A percentile compares a stretch with the other conserved stretches of the same genome.
phyloP scores from a whole-genome alignment of 2,797 vertebrate species.

The Danio choprae region DNA sequence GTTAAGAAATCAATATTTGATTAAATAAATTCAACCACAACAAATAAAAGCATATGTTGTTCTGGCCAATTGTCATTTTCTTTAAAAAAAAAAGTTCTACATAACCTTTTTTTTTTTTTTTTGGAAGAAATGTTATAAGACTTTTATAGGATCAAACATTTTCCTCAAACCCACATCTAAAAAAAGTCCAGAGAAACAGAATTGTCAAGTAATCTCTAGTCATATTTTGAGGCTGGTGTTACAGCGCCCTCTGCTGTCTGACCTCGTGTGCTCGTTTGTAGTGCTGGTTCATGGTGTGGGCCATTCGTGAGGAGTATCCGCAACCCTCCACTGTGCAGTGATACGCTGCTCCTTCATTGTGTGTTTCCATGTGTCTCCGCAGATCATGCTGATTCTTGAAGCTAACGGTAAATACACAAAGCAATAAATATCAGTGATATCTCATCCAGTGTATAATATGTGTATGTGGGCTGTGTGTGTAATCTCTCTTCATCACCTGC shows the following conservation, averaged over 20 bases:
- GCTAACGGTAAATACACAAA: constrained; percentile 60
- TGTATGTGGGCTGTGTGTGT: too few species aligned
- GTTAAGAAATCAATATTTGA: too few species aligned
- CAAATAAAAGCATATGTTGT: too few species aligned
- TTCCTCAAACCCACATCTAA: background rate
- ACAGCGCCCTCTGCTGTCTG: constrained; percentile 54
- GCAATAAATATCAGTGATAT: background rate
- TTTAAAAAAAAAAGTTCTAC: too few species aligned
- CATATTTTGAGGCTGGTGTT: background rate
- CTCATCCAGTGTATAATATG: background rate
- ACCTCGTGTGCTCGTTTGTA: constrained; percentile 78
- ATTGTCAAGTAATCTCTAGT: too few species aligned
- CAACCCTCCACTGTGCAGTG: constrained; percentile 80
- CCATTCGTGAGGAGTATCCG: constrained; percentile 76
- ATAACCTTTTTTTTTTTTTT: too few species aligned
- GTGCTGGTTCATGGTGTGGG: constrained; percentile 73
- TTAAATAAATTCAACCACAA: too few species aligned
- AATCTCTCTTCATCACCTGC: constrained; percentile 62
- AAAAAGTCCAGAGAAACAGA: background rate
- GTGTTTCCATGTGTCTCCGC: constrained; percentile 80
- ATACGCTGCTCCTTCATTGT: constrained; percentile 80
- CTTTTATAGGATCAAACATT: too few species aligned
- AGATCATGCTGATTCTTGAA: constrained; percentile 83
- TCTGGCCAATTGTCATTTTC: too few species aligned
- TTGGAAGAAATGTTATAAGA: too few species aligned